Percentiles rank a stretch among this genome's conserved stretches.
These are phyloP conservation scores for Cyphomyrmex costatus DNA, from an alignment of 1,140 invertebrate species.

Conservation along the genomic window DNA sequence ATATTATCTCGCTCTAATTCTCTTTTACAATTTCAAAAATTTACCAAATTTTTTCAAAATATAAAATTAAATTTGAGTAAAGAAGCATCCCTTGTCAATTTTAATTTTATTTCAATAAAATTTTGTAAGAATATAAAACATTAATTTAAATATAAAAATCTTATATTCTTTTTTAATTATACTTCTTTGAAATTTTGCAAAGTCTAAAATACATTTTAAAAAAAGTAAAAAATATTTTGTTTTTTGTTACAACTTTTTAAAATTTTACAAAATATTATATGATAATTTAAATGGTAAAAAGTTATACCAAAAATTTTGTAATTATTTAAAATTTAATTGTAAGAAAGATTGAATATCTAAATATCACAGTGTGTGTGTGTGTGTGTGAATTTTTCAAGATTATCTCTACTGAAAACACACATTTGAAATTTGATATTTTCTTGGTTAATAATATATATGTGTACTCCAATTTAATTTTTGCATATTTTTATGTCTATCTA, in stretches of 20 bases:
- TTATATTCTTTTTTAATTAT: background rate
- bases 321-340: background rate
- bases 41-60: background rate
- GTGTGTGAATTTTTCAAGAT: background rate
- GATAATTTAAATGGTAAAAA: background rate
- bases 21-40: background rate
- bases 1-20: background rate
- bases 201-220: background rate
- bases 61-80: background rate
- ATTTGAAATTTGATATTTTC: background rate
- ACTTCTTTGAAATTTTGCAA: background rate
- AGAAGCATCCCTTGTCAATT: background rate
- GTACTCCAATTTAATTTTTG: background rate
- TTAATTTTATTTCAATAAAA: background rate
- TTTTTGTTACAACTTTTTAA: background rate
- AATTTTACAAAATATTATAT: too few relatives aligned
- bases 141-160: slow-evolving; percentile 5
- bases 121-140: background rate
- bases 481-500: background rate
- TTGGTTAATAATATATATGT: background rate
- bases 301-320: background rate
- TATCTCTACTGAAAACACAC: background rate
- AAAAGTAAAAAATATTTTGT: background rate
- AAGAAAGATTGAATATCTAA: background rate
- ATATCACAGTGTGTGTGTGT: too few relatives aligned